Evolutionary conservation across 2,888 invertebrate genomes (phyloP), one percentile per base, ranked within the genome.

Genomic region (Papilio elwesi): DNA sequence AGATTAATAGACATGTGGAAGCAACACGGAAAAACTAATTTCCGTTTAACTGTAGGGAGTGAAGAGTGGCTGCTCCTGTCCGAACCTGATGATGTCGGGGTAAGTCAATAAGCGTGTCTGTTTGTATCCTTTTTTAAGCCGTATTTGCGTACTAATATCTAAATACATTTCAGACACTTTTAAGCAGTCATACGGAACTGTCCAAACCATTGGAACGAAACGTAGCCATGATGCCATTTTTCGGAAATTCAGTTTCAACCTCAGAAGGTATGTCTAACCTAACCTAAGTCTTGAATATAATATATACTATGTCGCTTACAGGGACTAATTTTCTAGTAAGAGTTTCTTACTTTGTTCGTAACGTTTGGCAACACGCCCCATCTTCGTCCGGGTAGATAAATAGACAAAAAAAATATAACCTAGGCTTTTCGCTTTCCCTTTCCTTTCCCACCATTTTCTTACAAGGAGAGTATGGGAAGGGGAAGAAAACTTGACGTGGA

Each of bases 181-280:
- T 84, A 5, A 81, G 78, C 43, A 79, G 82, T 63, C 77, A 78
- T 6, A 78, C 79, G 0, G 82, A 84, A 68, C 73, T 84, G 5
- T 76, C 77, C 0, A 84, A 84, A 43, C 80, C 83, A 6, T 69
- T 80, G 15, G 83, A 84, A 65, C 76, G 84, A 64, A 84, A 84
- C 64, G 77, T 76, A 1, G 83, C 84, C 0, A 79, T 84, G 78
- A 81, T 74, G 65, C 83, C 83, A n/a, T 83, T 84, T 75, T 84
- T 84, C 43, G 84, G 84, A n/a, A 79, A 84, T 64, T 84, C 84
- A 0, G 78, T 84, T 8, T 83, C 84, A 6, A 82, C 81, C 15
- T 81, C 84, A 26, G 82, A 84, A 80, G 84, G 84, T 84, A 79
- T n/a, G 74, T 68, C 12, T 49, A 52, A 49, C 71, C 62, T 70